These are phyloP conservation scores for Streptopelia turtur DNA, from an alignment of 2,797 vertebrate species.

Conservation along the genomic window DNA sequence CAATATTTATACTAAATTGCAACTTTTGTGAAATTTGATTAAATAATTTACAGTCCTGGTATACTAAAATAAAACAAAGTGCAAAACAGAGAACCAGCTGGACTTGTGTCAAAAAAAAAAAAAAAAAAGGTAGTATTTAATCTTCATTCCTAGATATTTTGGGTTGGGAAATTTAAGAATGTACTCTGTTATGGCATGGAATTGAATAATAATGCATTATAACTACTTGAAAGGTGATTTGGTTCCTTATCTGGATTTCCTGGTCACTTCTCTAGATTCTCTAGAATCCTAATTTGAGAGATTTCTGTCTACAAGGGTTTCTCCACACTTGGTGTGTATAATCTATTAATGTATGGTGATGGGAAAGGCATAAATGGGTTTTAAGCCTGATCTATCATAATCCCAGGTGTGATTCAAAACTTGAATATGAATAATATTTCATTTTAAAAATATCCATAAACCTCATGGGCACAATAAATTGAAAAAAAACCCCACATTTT, in stretches of 20 bases:
- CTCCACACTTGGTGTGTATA: background rate
- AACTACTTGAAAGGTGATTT: background rate
- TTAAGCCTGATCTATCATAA: background rate
- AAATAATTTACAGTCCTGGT: background rate
- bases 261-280: background rate
- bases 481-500: accelerated
- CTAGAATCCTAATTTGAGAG: background rate
- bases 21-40: background rate
- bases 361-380: background rate
- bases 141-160: background rate
- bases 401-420: background rate
- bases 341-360: background rate
- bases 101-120: background rate
- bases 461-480: background rate
- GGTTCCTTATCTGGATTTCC: background rate
- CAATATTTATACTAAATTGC: background rate
- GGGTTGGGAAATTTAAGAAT: background rate
- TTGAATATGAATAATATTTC: background rate
- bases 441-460: background rate
- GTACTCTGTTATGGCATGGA: background rate
- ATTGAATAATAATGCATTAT: background rate
- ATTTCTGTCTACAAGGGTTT: background rate
- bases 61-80: background rate
- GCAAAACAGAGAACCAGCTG: background rate
- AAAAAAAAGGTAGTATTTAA: background rate